Base-by-base conservation (phyloP, 2,888 invertebrate species). In the Lapara coniferarum region DNA sequence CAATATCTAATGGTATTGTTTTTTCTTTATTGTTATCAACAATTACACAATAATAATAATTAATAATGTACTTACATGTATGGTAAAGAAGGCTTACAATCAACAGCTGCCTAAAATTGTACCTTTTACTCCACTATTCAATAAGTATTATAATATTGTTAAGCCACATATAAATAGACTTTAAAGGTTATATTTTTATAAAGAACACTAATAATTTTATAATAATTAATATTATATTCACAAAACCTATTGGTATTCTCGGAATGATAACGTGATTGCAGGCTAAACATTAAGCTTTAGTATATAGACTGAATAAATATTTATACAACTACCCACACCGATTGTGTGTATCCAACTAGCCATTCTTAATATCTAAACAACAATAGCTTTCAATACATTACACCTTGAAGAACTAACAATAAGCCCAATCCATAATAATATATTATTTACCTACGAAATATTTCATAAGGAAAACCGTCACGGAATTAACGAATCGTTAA, bases 1-100 rank as follows among this genome's bases (percentile, higher is more conserved):
- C 16, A 30, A 16, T 30, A 53, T 63, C 63, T 44, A 69, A 59
- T 51, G 37, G 37, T 49, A 68, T 46, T 13, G 30, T 37, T 30
- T 58, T 68, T 68, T 37, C 37, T 59, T 58, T 57, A 57, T 68
- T 58, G 37, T 68, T 49, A 30, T 30, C 53, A 69, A 69, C 52
- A 69, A 53, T 63, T 69, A 69, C 44, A 63, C 19, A 63, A 37
- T 37, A 37, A 37, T 37, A 37, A 37, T 37, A 37, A 10, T 46
- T 69, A 44, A 46, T 53, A 52, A 67, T 44, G 16, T 67, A 52
- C 46, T 19, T 69, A 55, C 30, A 30, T 53, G 14, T 53, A 63
- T 19, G 19, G 16, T 55, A 55, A 46, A 67, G 67, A 49, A 46
- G 37, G 51, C 37, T 52, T 53, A 52, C 53, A 25, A n/a, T 30